Percentiles rank a stretch among this genome's conserved stretches.
Evolutionary conservation across 2,888 invertebrate genomes (phyloP).

Genomic region (Oxyteleia sp.): DNA sequence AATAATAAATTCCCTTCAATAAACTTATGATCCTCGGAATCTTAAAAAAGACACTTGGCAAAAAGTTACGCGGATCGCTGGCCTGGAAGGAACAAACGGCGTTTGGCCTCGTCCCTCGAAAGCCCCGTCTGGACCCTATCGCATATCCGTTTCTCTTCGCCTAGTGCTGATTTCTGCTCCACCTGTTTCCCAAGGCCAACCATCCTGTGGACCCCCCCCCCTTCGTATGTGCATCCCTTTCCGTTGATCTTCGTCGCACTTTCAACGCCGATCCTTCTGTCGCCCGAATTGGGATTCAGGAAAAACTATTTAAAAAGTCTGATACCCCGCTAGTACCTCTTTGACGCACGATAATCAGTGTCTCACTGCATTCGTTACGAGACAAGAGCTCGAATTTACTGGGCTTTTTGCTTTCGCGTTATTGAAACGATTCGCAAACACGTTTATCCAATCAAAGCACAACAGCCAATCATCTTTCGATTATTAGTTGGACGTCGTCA

Average conservation of each 20-base stretch:
- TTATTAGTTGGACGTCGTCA: too few species aligned
- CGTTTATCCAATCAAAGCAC: slow-evolving; percentile 29
- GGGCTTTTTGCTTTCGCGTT: slow-evolving; percentile 26
- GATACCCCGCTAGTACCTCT: slow-evolving; percentile 33
- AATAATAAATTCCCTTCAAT: too few species aligned
- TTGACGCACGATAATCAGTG: slow-evolving; percentile 60
- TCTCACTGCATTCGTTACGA: slow-evolving; percentile 66
- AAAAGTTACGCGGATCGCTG: too few species aligned
- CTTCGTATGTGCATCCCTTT: background rate
- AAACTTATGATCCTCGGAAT: too few species aligned
- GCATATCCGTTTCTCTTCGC: slow-evolving; percentile 62
- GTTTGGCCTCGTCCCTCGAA: too few species aligned
- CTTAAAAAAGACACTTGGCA: too few species aligned
- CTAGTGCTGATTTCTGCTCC: slow-evolving; percentile 74
- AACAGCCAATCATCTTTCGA: background rate
- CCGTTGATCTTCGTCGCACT: slow-evolving; percentile 1
- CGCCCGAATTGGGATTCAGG: slow-evolving; percentile 16
- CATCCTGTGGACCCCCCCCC: slow-evolving; percentile 6
- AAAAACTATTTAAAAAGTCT: slow-evolving; percentile 68
- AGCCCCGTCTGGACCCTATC: too few species aligned
- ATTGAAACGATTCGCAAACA: slow-evolving; percentile 25
- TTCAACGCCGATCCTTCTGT: background rate
- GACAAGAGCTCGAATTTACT: slow-evolving; percentile 40
- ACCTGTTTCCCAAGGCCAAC: slow-evolving; percentile 64
- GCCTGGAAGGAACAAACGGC: too few species aligned